A percentile compares a stretch with the other conserved stretches of the same genome.
phyloP scores from a whole-genome alignment of 2,113 vertebrate genomes.

The Leuciscus idus region DNA sequence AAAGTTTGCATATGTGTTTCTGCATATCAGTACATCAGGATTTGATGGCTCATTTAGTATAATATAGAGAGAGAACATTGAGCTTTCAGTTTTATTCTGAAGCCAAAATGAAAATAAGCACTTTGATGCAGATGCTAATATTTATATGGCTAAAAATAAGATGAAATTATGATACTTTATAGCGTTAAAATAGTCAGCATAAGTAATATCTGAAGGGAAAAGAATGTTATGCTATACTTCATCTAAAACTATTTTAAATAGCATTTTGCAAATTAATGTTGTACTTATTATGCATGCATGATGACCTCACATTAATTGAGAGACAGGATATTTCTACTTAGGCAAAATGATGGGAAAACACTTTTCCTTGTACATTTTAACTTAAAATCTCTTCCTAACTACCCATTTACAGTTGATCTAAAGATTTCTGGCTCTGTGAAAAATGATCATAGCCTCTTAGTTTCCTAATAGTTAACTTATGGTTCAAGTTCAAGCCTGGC shows the following conservation, averaged over 20 bases:
- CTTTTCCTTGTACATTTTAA: background rate
- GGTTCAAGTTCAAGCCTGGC: conserved; percentile 77
- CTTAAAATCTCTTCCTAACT: background rate
- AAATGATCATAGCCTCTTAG: background rate
- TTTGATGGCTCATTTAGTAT: too few species aligned
- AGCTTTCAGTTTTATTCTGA: too few species aligned
- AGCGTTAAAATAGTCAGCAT: background rate
- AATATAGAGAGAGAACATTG: too few species aligned
- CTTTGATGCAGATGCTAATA: too few species aligned
- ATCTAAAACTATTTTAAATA: background rate
- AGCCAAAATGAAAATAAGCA: too few species aligned
- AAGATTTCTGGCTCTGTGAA: conserved; percentile 1
- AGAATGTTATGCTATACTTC: background rate
- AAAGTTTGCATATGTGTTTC: background rate
- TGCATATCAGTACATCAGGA: too few species aligned
- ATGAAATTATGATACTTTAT: background rate
- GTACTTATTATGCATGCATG: background rate
- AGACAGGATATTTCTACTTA: background rate
- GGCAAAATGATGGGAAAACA: background rate
- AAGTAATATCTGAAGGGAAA: background rate
- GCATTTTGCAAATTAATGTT: background rate
- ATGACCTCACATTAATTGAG: background rate
- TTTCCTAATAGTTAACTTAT: conserved; percentile 65
- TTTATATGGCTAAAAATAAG: background rate
- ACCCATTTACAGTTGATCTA: background rate